These are phyloP conservation scores for Yponomeuta evonymella DNA, from an alignment of 2,888 invertebrate genomes.

Conservation along the genomic window DNA sequence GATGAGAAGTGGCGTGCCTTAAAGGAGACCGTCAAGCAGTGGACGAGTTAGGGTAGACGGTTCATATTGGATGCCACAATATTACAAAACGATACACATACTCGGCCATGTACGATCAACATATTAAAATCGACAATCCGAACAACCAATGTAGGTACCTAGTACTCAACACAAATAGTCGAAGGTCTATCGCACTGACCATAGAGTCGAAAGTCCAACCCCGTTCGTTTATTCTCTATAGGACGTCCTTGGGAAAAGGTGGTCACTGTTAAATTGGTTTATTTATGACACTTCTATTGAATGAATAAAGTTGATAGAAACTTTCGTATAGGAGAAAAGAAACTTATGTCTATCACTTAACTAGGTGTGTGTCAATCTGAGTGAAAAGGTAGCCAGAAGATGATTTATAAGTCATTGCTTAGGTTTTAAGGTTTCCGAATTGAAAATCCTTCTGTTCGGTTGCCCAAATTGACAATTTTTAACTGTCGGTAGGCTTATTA, in stretches of 20 bases:
- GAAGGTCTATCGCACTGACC: slow-evolving; percentile 35
- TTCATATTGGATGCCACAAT: background rate
- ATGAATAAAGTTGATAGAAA: no score
- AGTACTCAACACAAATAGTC: slow-evolving; percentile 18
- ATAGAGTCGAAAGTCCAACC: slow-evolving; percentile 31
- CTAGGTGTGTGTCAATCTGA: background rate
- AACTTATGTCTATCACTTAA: background rate
- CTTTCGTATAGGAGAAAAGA: no score
- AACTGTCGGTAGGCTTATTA: no score
- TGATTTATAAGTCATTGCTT: background rate
- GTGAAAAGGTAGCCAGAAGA: background rate
- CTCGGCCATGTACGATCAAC: background rate
- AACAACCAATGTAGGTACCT: slow-evolving; percentile 5
- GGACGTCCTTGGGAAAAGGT: slow-evolving; percentile 43
- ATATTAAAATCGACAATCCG: background rate
- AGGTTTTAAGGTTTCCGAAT: background rate
- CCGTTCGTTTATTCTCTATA: slow-evolving; percentile 33
- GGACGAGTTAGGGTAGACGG: no score
- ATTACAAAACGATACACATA: background rate
- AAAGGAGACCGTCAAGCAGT: no score
- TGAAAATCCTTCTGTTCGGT: no score
- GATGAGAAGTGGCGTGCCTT: no score
- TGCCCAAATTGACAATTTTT: no score
- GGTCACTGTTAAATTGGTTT: background rate
- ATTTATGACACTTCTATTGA: no score